Percentiles rank a stretch among this genome's conserved stretches.
These are phyloP conservation scores for Falco rusticolus DNA, from an alignment of 2,797 vertebrate genomes.

Conservation along the genomic window DNA sequence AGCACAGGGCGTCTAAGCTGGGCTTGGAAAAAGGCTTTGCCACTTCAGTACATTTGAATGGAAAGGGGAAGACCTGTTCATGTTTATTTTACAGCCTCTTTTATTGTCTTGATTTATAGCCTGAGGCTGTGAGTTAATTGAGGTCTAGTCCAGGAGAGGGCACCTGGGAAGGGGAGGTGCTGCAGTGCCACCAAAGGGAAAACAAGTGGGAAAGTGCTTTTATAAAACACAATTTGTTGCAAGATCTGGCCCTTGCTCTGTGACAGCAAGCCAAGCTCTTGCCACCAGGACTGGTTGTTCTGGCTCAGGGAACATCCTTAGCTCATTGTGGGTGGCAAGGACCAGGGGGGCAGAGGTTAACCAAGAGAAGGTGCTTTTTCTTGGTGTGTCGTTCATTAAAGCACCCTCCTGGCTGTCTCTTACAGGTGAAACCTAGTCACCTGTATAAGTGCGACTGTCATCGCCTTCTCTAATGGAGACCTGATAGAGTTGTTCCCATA, in stretches of 20 bases:
- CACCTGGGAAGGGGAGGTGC: conserved; percentile 72
- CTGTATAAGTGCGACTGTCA: conserved; percentile 82
- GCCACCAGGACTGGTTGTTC: not conserved
- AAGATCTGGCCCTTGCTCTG: not conserved
- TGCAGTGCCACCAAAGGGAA: not conserved
- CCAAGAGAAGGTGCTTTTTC: conserved; percentile 63
- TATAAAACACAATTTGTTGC: not conserved
- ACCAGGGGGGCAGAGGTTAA: conserved; percentile 63
- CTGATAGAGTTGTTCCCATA: conserved; percentile 23
- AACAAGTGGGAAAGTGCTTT: not conserved
- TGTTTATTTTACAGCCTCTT: conserved; percentile 86
- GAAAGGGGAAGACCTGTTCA: conserved; percentile 75
- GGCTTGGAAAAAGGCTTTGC: conserved; percentile 66
- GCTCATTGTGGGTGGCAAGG: conserved; percentile 58
- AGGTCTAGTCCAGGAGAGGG: conserved; percentile 73
- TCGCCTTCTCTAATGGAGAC: conserved; percentile 81
- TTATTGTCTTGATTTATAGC: conserved; percentile 86
- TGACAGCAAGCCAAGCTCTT: not conserved
- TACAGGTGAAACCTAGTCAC: conserved; percentile 72
- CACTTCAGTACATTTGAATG: conserved; percentile 85
- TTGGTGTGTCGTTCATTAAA: conserved; percentile 57
- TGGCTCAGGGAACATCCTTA: not conserved
- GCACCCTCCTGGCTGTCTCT: conserved; percentile 29
- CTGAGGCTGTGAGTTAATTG: conserved; percentile 84
- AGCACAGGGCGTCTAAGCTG: conserved; percentile 68